phyloP scores from a whole-genome alignment of 2,113 vertebrate genomes.

The Zosterops borbonicus region DNA sequence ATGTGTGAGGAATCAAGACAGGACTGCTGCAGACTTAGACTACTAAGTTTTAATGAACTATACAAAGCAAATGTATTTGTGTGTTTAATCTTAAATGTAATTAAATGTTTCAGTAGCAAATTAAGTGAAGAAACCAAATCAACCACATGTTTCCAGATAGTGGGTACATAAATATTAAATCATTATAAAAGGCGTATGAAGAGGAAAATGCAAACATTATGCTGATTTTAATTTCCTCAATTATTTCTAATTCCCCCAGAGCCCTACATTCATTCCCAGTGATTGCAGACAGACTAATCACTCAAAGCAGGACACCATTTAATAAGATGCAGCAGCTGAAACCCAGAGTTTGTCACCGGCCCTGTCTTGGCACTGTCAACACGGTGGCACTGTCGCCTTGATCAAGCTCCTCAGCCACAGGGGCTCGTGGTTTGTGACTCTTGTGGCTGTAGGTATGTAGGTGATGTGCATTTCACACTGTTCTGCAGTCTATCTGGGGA shows the following conservation, averaged over 20 bases:
- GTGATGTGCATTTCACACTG: not conserved
- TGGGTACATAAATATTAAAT: slow-evolving; percentile 64
- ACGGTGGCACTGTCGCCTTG: not conserved
- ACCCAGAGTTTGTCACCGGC: not conserved
- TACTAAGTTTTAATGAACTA: slow-evolving; percentile 46
- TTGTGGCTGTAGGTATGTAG: not conserved
- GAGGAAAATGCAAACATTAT: slow-evolving; percentile 67
- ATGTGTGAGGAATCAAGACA: not conserved
- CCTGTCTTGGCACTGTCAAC: not conserved
- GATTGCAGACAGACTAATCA: slow-evolving; percentile 59
- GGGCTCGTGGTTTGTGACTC: not conserved
- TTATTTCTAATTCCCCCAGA: slow-evolving; percentile 64
- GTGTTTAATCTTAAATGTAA: slow-evolving; percentile 61
- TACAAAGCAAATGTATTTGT: slow-evolving; percentile 57
- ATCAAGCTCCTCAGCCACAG: not conserved
- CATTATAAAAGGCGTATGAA: slow-evolving; percentile 52
- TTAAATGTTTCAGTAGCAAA: slow-evolving; percentile 72
- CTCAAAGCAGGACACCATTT: slow-evolving; percentile 56
- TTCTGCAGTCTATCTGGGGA: not conserved
- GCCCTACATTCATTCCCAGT: slow-evolving; percentile 47
- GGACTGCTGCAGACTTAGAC: slow-evolving; percentile 6
- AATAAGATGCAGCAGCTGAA: slow-evolving; percentile 44
- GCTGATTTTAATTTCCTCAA: slow-evolving; percentile 63
- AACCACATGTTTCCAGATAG: slow-evolving; percentile 66
- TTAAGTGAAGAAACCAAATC: slow-evolving; percentile 74